These are phyloP conservation scores for Agonopterix subpropinquella DNA, from an alignment of 2,888 invertebrate species.

Conservation along the genomic window DNA sequence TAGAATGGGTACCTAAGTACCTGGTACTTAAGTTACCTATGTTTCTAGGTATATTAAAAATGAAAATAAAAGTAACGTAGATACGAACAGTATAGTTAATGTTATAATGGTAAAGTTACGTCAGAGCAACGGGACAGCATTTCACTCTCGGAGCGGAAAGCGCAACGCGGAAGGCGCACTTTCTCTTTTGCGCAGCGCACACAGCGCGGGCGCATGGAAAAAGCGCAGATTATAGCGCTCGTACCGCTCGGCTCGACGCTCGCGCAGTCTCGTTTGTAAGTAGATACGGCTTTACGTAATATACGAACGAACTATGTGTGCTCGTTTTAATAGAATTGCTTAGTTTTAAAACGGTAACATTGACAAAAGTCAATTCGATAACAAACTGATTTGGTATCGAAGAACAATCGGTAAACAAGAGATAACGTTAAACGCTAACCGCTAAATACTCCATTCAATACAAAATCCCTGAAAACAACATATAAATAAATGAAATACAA, in stretches of 20 bases:
- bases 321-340: neutral
- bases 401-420: too few relatives aligned
- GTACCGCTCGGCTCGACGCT: constrained; percentile 9
- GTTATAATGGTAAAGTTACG: constrained; percentile 35
- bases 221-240: constrained; percentile 39
- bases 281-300: constrained; percentile 17
- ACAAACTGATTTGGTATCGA: too few relatives aligned
- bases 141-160: constrained; percentile 72
- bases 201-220: constrained; percentile 26
- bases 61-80: too few relatives aligned
- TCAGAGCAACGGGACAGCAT: constrained; percentile 70
- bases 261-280: constrained; percentile 4
- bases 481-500: constrained; percentile 8
- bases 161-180: constrained; percentile 71
- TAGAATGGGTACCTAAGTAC: too few relatives aligned
- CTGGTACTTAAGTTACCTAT: too few relatives aligned
- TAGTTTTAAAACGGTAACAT: too few relatives aligned
- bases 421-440: too few relatives aligned
- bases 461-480: neutral
- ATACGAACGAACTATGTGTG: constrained; percentile 2
- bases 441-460: too few relatives aligned
- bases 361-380: too few relatives aligned
- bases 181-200: constrained; percentile 67
- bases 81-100: too few relatives aligned
- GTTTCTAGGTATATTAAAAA: too few relatives aligned